Conservation (phyloP, 2,888 invertebrate species). For the Ganaspis brasiliensis region DNA sequence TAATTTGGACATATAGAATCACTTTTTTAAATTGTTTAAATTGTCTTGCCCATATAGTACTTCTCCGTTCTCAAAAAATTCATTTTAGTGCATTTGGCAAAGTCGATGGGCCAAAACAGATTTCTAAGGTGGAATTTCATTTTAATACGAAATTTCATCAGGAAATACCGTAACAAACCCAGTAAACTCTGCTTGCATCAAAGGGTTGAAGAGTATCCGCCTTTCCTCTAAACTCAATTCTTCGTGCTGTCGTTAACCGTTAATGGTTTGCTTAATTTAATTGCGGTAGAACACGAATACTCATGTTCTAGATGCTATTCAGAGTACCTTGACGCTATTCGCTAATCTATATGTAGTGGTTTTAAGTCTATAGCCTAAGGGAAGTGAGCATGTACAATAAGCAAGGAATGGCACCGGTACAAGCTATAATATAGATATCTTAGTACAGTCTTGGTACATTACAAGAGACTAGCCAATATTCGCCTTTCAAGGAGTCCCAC, state of each 20-base stretch:
- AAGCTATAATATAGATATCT: not conserved
- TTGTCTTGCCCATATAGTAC: no score
- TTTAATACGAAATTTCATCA: not conserved
- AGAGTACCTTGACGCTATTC: constrained; percentile 44
- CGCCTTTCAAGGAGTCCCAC: not conserved
- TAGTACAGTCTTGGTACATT: not conserved
- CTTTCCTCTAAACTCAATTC: constrained; percentile 56
- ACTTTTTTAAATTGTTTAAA: no score
- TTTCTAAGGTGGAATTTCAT: constrained; percentile 2
- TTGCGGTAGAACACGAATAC: constrained; percentile 65
- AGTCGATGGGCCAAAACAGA: no score
- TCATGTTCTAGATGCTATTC: constrained; percentile 52
- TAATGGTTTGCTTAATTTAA: constrained; percentile 70
- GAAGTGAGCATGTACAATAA: constrained; percentile 49
- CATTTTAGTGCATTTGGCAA: no score
- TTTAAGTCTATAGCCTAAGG: constrained; percentile 9
- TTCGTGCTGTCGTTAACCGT: constrained; percentile 66
- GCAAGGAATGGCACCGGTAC: constrained; percentile 1
- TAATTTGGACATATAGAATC: no score
- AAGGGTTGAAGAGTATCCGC: constrained; percentile 38
- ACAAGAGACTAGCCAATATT: constrained; percentile 3
- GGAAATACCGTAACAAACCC: constrained; percentile 11
- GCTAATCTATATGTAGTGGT: constrained; percentile 52
- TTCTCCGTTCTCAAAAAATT: no score
- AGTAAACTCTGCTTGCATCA: constrained; percentile 20